Base-by-base conservation (phyloP, 2,888 invertebrate species). In the Tetropium fuscum region DNA sequence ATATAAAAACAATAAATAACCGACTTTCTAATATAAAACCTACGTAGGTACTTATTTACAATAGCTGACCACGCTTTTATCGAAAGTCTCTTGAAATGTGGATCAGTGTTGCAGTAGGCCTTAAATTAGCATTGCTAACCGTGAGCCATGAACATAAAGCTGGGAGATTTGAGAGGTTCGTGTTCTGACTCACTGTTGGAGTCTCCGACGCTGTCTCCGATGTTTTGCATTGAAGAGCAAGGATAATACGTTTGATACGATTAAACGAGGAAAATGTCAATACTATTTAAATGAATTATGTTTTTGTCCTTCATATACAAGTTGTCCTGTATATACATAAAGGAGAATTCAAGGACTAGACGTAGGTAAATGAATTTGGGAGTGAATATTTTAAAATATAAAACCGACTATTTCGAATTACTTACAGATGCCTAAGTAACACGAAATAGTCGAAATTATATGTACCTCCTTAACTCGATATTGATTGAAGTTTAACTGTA, bases 51-150 rank as follows among this genome's bases (percentile, higher is more conserved):
- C 13, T 54, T 45, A 25, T 58, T 53, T 53, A 48, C 38, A 45
- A 22, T 44, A 36, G 6, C 30, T 48, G 43, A 32, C 53, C 40
- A 30, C 41, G 43, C 43, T 55, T 55, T 47, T 51, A 51, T 45
- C 56, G 53, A 56, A 53, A 63, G 54, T 54, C 18, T 45, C 62
- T 59, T 60, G 64, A 69, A 69, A 66, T 65, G 59, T 69, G 53
- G 71, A 66, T 69, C 71, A 71, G 62, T 71, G 65, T 66, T 61
- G 68, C 65, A 68, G 64, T 68, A 60, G 67, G 65, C 58, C 63
- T 64, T 64, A 57, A 41, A 55, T 64, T 61, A 58, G 44, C 49
- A 58, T 54, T 43, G 49, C 44, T 45, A 45, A 48, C 38, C 61
- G 60, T 59, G 47, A 19, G 47, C 59, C 36, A 27, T 32, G 53